Evolutionary conservation across 2,113 vertebrate genomes (phyloP).

Genomic region (Physeter macrocephalus): DNA sequence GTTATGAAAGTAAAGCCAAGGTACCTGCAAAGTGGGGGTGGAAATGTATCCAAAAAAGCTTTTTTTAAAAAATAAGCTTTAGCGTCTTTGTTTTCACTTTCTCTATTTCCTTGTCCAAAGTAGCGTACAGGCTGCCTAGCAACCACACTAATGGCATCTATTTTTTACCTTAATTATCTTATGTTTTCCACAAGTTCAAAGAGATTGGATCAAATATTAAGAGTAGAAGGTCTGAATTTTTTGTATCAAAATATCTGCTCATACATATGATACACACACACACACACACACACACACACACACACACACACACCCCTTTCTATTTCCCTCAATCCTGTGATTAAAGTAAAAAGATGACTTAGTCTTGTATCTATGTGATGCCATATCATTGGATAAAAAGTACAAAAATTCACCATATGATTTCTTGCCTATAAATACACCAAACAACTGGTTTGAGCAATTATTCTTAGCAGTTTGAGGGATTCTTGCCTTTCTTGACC

Average conservation of each 20-base stretch:
- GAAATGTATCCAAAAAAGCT: slow-evolving; percentile 34
- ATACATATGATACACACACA: background rate
- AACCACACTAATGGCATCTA: slow-evolving; percentile 53
- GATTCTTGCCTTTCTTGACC: background rate
- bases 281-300: background rate
- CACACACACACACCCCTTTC: background rate
- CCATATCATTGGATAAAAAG: background rate
- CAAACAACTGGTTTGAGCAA: slow-evolving; percentile 4
- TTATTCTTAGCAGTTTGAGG: background rate
- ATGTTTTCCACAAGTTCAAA: slow-evolving; percentile 54
- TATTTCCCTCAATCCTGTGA: background rate
- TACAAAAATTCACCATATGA: background rate
- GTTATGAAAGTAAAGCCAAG: slow-evolving; percentile 35
- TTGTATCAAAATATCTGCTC: slow-evolving; percentile 29
- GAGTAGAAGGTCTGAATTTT: slow-evolving; percentile 47
- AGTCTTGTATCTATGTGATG: background rate
- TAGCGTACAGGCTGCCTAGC: slow-evolving; percentile 55
- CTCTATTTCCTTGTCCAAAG: slow-evolving; percentile 55
- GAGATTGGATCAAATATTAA: slow-evolving; percentile 50
- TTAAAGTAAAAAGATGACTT: slow-evolving; percentile 17
- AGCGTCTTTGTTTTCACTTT: slow-evolving; percentile 40
- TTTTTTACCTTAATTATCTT: slow-evolving; percentile 47
- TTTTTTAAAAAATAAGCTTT: slow-evolving; percentile 37
- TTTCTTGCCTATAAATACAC: background rate
- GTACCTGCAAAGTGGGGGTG: background rate